A percentile compares a stretch with the other conserved stretches of the same genome.
Evolutionary conservation across 2,113 vertebrate species (phyloP).

Genomic region (Ciconia maguari): DNA sequence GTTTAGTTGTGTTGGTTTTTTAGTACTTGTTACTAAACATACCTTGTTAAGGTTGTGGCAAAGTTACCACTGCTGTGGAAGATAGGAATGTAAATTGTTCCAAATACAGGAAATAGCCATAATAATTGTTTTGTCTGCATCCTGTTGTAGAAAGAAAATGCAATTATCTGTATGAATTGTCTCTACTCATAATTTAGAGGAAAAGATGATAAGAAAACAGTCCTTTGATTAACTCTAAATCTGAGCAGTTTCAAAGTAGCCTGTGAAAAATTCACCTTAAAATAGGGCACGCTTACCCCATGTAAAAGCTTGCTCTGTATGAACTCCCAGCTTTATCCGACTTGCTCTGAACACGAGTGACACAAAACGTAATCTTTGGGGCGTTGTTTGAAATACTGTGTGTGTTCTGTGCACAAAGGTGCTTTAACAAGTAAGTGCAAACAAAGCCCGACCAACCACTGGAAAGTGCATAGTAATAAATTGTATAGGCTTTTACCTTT

Average conservation of each 20-base stretch:
- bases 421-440: neutral
- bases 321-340: neutral
- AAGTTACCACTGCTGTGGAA: neutral
- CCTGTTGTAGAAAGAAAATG: neutral
- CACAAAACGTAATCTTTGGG: neutral
- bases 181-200: neutral
- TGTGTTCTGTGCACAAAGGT: neutral
- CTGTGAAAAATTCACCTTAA: neutral
- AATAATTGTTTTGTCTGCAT: neutral
- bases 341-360: neutral
- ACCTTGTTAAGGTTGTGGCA: neutral
- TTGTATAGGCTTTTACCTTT: neutral
- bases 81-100: neutral
- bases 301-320: neutral
- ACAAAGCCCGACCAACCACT: neutral
- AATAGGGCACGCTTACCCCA: neutral
- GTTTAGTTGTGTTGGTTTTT: neutral
- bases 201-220: neutral
- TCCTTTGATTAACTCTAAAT: neutral
- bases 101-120: neutral
- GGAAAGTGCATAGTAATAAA: neutral
- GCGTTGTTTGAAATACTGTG: neutral
- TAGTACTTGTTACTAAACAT: neutral
- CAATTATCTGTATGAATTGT: neutral
- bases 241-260: neutral